A percentile compares a stretch with the other conserved stretches of the same genome.
Conservation (phyloP, 2,113 vertebrate species). For the Forbesichthys agassizii region DNA sequence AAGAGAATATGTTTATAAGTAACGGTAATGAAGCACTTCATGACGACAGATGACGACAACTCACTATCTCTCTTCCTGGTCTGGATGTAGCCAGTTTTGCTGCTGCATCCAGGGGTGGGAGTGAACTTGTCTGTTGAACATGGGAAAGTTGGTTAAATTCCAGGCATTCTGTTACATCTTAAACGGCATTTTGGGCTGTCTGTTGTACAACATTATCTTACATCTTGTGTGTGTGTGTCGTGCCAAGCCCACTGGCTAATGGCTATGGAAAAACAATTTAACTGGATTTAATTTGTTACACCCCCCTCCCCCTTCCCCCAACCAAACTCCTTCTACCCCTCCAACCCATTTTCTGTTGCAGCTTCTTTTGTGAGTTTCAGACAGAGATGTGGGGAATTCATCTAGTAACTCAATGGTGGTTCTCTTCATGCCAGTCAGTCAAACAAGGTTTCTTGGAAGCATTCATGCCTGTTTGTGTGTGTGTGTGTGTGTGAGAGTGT, state of each 20-base stretch:
- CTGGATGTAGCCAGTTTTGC: neutral
- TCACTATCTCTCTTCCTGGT: neutral
- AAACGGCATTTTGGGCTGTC: conserved; percentile 49
- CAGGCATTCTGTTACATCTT: conserved; percentile 61
- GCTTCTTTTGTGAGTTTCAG: conserved; percentile 44
- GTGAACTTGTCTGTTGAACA: conserved; percentile 36
- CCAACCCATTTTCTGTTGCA: conserved; percentile 38
- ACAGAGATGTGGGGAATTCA: conserved; percentile 60
- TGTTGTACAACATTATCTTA: conserved; percentile 58
- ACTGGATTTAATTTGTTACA: conserved; percentile 73
- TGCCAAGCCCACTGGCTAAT: conserved; percentile 75
- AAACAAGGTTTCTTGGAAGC: conserved; percentile 13
- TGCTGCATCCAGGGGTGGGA: conserved; percentile 22
- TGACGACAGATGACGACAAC: neutral
- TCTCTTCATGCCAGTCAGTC: conserved; percentile 9
- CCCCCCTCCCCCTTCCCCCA: conserved; percentile 11
- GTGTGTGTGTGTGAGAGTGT: neutral
- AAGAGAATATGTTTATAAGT: too few species aligned
- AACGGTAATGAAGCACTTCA: too few species aligned
- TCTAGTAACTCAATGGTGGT: conserved; percentile 47
- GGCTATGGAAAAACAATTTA: conserved; percentile 80
- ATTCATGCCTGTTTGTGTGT: neutral
- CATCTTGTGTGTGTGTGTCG: conserved; percentile 46
- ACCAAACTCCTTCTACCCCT: conserved; percentile 16
- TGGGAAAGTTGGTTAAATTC: conserved; percentile 71